Evolutionary conservation across 2,888 invertebrate genomes (phyloP), one percentile per base, ranked within the genome.

Genomic region (Morpho helenor): DNA sequence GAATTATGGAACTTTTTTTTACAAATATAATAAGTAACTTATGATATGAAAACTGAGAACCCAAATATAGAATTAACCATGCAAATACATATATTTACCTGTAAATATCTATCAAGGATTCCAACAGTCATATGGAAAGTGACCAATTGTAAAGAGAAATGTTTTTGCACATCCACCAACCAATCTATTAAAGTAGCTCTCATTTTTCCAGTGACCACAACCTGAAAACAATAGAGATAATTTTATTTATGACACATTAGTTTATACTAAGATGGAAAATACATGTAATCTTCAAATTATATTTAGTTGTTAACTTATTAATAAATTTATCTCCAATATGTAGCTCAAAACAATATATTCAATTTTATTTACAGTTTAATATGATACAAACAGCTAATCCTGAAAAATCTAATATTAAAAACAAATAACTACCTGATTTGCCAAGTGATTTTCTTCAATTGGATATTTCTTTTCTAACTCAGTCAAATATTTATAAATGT

Each of bases 111-210:
- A 87, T 99, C 99, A 69, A 98, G 92, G 16, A 98, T 95, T 66
- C 95, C 94, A 56, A 98, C 94, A 57, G 97, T 94, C 73, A 98
- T 87, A 78, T 97, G 97, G 62, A 98, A 93, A 7, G 98, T 98
- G 84, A 99, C 99, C 56, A 95, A 93, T 16, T 95, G 87, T 56
- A 98, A 90, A 64, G 94, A 94, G 82, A 98, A 99, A 75, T 97
- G 95, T 52, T 92, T 87, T 70, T 98, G 97, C 7, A 99, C 97
- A 74, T 98, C 97, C 10, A 97, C 95, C 55, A 99, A 90, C 99
- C 99, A 99, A 80, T 99, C 97, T 61, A 99, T 92, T 10, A 99
- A 92, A 51, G 98, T 95, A 9, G 95, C 91, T 63, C 99, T 93
- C 98, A 99, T 99, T 72, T 94, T 94, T 1, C 95, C 92, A 8